Evolutionary conservation across 1,140 invertebrate species (phyloP).

Genomic region (Nephotettix cincticeps): DNA sequence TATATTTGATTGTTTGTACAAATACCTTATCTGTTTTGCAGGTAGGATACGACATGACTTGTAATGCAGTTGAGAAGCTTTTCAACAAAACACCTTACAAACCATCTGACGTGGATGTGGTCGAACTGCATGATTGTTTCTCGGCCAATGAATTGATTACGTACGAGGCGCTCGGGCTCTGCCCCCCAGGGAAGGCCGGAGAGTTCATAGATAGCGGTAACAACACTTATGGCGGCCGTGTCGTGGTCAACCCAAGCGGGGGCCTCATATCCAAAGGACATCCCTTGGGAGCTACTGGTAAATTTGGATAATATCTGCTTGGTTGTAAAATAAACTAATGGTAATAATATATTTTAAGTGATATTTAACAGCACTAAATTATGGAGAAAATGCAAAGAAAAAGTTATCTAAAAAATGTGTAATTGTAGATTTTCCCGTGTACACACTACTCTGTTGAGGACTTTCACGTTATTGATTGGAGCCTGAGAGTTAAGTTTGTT

Average conservation of each 20-base stretch:
- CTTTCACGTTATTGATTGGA: too few relatives aligned
- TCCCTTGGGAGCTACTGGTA: constrained; percentile 94
- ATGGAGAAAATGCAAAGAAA: too few relatives aligned
- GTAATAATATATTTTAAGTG: too few relatives aligned
- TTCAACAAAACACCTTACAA: constrained; percentile 76
- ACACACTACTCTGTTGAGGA: too few relatives aligned
- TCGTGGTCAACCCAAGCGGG: constrained; percentile 96
- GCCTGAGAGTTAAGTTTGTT: too few relatives aligned
- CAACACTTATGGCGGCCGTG: constrained; percentile 98
- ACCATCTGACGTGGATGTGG: constrained; percentile 85
- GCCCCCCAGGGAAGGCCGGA: constrained; percentile 86
- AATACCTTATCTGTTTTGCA: too few relatives aligned
- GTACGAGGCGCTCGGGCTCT: constrained; percentile 95
- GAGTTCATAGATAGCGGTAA: constrained; percentile 89
- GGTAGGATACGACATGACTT: constrained; percentile 96
- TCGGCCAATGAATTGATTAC: constrained; percentile 97
- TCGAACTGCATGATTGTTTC: constrained; percentile 99
- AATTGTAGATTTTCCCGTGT: too few relatives aligned
- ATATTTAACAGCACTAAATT: too few relatives aligned
- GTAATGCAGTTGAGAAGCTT: constrained; percentile 73
- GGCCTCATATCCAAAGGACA: constrained; percentile 98
- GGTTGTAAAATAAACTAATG: too few relatives aligned
- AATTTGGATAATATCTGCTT: too few relatives aligned
- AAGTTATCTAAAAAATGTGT: too few relatives aligned
- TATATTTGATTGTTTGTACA: too few relatives aligned